Evolutionary conservation across 2,888 invertebrate species (phyloP), one percentile per base, ranked within the genome.

Genomic region (Gymnosoma rotundatum): DNA sequence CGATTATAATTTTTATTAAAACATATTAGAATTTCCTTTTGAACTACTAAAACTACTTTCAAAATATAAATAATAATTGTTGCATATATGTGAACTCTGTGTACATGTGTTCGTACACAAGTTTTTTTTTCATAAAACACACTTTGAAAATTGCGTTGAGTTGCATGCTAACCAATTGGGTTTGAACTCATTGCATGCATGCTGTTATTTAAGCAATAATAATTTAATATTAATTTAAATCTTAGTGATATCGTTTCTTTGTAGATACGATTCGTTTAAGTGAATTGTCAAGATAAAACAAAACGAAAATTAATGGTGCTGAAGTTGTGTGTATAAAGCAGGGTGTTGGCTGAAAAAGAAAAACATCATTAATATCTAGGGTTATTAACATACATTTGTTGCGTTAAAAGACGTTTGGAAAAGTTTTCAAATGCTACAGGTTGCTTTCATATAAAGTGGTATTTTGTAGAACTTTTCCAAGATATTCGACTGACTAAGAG

Each of bases 351-450:
- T 21, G 38, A 54, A n/a, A n/a, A n/a, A n/a, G n/a, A n/a, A n/a
- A n/a, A n/a, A n/a, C n/a, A n/a, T n/a, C n/a, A n/a, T 25, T 25
- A 25, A 2, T 25, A 25, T 25, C 2, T 25, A 4, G 25, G 79
- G 66, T 80, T 73, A 73, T 80, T 80, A 80, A 67, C 79, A 80
- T 73, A 20, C 79, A 80, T 73, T 20, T 42, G 50, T 14, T n/a
- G 42, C 42, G 14, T 38, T 50, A 20, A 18, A 63, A 63, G 56
- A 52, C 8, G 12, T 12, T 25, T 48, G 9, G 48, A n/a, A 9
- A 64, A 5, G 50, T 1, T 21, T 14, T 45, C 2, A 36, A 25
- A 0, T 9, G 18, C 10, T 12, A 32, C 7, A 14, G 25, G 16
- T 32, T 16, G 8, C 56, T 52, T 7, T 18, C 10, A 18, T 6